These are phyloP conservation scores for Catonia carolina DNA, from an alignment of 2,888 invertebrate species.

Conservation along the genomic window DNA sequence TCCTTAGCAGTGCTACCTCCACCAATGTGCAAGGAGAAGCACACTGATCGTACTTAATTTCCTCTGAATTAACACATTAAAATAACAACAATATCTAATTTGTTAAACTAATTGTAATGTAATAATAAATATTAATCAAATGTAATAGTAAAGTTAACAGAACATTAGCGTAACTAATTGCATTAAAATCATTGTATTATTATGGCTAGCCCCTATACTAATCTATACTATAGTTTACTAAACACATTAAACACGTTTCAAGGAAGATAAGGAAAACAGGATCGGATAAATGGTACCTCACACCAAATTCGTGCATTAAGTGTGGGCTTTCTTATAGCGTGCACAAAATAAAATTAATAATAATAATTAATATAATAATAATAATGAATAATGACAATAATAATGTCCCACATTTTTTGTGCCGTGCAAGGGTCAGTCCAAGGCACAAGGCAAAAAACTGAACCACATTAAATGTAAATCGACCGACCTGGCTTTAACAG, in stretches of 20 bases:
- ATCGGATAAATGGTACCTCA: constrained; percentile 8
- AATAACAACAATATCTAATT: too few species aligned
- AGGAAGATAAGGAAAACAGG: background rate
- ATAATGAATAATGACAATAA: too few species aligned
- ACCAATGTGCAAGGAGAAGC: constrained; percentile 3
- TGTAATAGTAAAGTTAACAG: too few species aligned
- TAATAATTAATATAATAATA: constrained; percentile 8
- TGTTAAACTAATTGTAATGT: too few species aligned
- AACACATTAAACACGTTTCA: background rate
- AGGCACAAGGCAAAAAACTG: constrained; percentile 25
- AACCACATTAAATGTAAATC: constrained; percentile 24
- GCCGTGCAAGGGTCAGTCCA: constrained; percentile 30
- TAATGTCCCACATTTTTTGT: constrained; percentile 25
- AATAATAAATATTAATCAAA: too few species aligned
- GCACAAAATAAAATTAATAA: constrained; percentile 21
- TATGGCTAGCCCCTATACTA: too few species aligned
- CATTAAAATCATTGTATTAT: too few species aligned
- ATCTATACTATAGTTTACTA: too few species aligned
- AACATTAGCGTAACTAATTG: too few species aligned
- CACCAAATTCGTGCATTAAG: constrained; percentile 17
- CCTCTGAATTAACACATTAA: too few species aligned
- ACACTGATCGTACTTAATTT: too few species aligned
- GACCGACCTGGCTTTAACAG: constrained; percentile 98
- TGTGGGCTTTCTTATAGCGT: constrained; percentile 18
- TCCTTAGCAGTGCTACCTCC: constrained; percentile 8